These are phyloP conservation scores for Parazoanthus darwini DNA, from an alignment of 92 coral and sea anemone species.

Conservation along the genomic window DNA sequence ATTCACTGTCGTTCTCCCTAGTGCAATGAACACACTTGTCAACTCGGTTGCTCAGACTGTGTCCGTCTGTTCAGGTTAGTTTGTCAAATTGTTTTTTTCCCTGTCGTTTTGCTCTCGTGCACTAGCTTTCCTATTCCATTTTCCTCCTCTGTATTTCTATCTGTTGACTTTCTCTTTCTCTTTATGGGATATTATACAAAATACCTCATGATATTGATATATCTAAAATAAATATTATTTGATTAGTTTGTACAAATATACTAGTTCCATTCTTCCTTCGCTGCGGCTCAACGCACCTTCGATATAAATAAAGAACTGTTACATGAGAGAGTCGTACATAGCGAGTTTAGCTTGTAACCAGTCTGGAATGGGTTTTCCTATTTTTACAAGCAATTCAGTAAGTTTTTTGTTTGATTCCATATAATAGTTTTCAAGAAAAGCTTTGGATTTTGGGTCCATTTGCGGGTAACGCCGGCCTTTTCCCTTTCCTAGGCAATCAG, in stretches of 20 bases:
- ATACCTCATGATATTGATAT: background rate
- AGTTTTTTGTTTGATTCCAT: slow-evolving; percentile 76
- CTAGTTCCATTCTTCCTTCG: background rate
- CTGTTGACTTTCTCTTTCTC: background rate
- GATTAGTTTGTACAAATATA: background rate
- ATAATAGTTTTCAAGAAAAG: slow-evolving; percentile 77
- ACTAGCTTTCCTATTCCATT: background rate
- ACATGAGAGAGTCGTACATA: background rate
- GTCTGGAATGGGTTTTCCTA: slow-evolving; percentile 74
- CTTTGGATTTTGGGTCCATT: slow-evolving; percentile 66
- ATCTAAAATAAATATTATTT: slow-evolving; percentile 6
- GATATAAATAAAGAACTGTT: background rate
- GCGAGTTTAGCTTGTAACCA: slow-evolving; percentile 67
- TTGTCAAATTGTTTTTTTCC: background rate
- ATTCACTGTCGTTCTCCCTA: background rate
- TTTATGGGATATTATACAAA: background rate
- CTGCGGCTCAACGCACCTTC: background rate
- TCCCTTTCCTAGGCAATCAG: slow-evolving; percentile 82
- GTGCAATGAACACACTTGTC: background rate
- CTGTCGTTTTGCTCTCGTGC: background rate
- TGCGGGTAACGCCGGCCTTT: slow-evolving; percentile 90
- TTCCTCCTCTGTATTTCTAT: background rate
- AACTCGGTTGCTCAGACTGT: background rate
- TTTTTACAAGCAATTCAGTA: slow-evolving; percentile 56
- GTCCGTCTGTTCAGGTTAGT: background rate